Base-by-base conservation (phyloP, 2,888 invertebrate genomes). In the Andricus quercusramuli region DNA sequence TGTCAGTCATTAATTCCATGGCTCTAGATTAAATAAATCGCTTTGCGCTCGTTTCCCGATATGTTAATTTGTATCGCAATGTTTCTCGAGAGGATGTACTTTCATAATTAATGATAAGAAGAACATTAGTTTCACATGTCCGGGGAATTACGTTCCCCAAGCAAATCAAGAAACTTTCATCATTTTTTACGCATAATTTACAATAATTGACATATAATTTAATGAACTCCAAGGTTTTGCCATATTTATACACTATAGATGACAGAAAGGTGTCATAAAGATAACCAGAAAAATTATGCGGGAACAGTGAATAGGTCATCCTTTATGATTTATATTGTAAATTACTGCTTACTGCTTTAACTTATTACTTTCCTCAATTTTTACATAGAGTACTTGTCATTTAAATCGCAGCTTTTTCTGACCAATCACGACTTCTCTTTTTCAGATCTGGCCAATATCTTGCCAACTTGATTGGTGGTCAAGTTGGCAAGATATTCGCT, bases 251-350 rank as follows among this genome's bases (percentile, higher is more conserved):
- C 1, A 13, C 8, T 47, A 8, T 37, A 13, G 13, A 22, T 32
- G n/a, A 20, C 32, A 70, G 51, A 74, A 74, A 64, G 6, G 62
- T 15, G 62, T 25, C 62, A 56, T 56, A 25, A 74, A 74, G 32
- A 74, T 74, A 56, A n/a, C 25, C 51, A 51, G 32, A 56, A 70
- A 70, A 74, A 13, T 74, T 74, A 51, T 51, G 47, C n/a, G 56
- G 1, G 20, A 56, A 20, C 13, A 51, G 51, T 51, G 74, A 56
- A 32, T 56, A 74, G 74, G 74, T 56, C 51, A 32, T 70, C 15
- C 6, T 6, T 1, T 51, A 74, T 32, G 56, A 74, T 74, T 74
- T 56, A 74, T 32, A 11, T 32, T 13, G 51, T 29, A 56, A 74
- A 32, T 74, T 51, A 32, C 32, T 56, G n/a, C n/a, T 56, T 56